Conservation (phyloP, 2,888 invertebrate species). For the Graphium colonna region DNA sequence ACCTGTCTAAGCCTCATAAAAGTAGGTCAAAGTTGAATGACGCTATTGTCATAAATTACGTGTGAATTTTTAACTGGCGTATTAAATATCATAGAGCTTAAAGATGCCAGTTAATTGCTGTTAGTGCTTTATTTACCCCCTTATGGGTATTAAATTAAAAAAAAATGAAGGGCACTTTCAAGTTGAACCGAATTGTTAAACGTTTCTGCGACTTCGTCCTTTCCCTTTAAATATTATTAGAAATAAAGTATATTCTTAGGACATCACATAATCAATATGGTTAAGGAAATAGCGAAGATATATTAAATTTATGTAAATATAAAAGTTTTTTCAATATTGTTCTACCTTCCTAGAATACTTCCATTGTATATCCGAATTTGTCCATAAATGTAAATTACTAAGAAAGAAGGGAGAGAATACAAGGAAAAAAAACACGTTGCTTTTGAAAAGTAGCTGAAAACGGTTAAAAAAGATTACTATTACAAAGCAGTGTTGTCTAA, state of each 20-base stretch:
- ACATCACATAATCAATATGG: background rate
- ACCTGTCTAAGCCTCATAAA: background rate
- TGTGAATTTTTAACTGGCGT: background rate
- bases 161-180: background rate
- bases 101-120: background rate
- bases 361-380: no score
- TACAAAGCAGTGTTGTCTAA: no score
- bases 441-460: no score
- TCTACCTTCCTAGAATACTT: no score
- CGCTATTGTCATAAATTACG: background rate
- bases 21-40: background rate
- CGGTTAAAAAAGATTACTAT: no score
- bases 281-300: no score
- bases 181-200: background rate
- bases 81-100: background rate
- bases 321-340: no score
- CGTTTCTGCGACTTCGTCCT: background rate
- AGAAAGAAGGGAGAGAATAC: no score
- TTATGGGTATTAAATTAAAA: background rate
- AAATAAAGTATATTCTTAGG: background rate
- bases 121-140: constrained; percentile 2
- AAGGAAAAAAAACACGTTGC: no score
- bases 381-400: no score
- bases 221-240: background rate
- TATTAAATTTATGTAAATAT: no score